These are phyloP conservation scores for Thripadectes ignobilis DNA, from an alignment of 2,797 vertebrate genomes.

Conservation along the genomic window DNA sequence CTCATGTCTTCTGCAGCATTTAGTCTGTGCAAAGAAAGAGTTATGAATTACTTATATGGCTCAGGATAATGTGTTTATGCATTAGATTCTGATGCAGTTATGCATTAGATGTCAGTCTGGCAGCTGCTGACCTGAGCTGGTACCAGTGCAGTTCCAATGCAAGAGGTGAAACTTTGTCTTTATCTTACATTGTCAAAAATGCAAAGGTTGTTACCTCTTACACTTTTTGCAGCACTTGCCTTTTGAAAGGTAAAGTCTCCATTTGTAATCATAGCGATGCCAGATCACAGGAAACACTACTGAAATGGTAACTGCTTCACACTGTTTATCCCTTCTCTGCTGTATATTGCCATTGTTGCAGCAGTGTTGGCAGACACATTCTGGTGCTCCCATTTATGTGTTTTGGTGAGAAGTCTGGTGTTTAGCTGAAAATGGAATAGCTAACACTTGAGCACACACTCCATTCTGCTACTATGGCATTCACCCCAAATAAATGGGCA, in stretches of 20 bases:
- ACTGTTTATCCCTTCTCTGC: background rate
- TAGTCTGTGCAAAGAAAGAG: background rate
- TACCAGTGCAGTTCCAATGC: background rate
- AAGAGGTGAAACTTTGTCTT: background rate
- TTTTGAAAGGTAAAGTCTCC: background rate
- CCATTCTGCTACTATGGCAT: background rate
- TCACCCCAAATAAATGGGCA: background rate
- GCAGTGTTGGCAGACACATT: background rate
- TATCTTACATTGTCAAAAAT: background rate
- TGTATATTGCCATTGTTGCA: background rate
- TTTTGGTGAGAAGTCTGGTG: background rate
- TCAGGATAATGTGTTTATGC: background rate
- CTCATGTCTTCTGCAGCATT: background rate
- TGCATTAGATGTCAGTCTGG: background rate
- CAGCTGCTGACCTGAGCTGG: background rate
- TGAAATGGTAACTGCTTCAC: background rate
- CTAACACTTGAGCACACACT: background rate
- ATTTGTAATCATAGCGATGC: fast-evolving
- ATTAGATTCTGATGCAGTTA: background rate
- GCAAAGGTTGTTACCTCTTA: background rate
- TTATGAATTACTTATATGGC: background rate
- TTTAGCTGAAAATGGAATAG: background rate
- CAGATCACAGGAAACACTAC: background rate
- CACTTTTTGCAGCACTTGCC: fast-evolving
- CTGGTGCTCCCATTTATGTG: background rate